A percentile compares a stretch with the other conserved stretches of the same genome.
These are phyloP conservation scores for Phaonia tiefii DNA, from an alignment of 2,888 invertebrate genomes.

Conservation along the genomic window DNA sequence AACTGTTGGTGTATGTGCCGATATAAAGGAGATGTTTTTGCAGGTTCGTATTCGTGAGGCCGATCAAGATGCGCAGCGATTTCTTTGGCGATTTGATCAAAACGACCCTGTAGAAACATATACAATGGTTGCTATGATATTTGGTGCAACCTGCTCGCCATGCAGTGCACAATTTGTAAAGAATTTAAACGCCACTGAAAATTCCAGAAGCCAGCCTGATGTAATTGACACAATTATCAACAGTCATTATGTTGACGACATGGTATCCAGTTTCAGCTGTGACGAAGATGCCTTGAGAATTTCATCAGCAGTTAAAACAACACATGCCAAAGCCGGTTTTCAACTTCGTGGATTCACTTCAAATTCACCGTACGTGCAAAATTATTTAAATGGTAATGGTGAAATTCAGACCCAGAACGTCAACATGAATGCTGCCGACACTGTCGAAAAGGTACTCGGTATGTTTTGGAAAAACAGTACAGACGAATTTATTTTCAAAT, in stretches of 20 bases:
- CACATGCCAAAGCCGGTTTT: constrained; percentile 42
- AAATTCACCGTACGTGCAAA: no score
- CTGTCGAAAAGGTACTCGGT: constrained; percentile 54
- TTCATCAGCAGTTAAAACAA: constrained; percentile 42
- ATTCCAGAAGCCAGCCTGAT: no score
- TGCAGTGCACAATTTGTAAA: constrained; percentile 16
- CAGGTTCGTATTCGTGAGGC: no score
- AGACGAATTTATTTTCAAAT: constrained; percentile 58
- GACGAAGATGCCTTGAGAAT: constrained; percentile 30
- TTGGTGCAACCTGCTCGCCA: constrained; percentile 55
- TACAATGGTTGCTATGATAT: constrained; percentile 65
- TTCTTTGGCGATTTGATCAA: constrained; percentile 67
- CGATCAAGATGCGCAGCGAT: no score
- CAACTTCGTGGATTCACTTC: no score
- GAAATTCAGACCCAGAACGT: neutral
- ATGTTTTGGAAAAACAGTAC: constrained; percentile 56
- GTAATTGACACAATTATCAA: no score
- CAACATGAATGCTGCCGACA: neutral
- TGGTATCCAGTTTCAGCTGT: constrained; percentile 43
- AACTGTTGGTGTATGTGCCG: no score
- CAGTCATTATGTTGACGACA: constrained; percentile 50
- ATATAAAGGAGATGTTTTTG: no score
- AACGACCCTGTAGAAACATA: constrained; percentile 52
- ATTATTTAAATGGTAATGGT: no score
- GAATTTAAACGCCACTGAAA: no score